Conservation (phyloP, 2,113 vertebrate genomes). For the Cyphomyrus discorhynchus region DNA sequence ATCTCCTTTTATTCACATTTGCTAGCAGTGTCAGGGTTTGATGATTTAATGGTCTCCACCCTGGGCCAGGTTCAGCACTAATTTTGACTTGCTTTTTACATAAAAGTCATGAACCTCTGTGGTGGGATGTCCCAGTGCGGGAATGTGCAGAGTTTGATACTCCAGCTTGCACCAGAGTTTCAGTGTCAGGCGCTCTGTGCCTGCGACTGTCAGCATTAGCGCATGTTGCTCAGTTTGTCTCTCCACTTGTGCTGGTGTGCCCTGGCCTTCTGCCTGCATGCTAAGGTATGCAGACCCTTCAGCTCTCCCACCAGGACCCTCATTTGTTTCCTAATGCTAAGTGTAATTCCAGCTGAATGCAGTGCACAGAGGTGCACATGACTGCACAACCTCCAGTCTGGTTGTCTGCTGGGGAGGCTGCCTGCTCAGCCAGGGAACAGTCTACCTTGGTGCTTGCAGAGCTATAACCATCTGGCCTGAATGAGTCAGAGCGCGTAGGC, state of each 20-base stretch:
- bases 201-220: not conserved
- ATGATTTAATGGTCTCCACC: not conserved
- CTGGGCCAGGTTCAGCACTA: not conserved
- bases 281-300: not conserved
- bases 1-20: not conserved
- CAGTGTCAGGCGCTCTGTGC: not conserved
- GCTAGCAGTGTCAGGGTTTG: not conserved
- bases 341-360: not conserved
- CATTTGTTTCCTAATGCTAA: not conserved
- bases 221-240: not conserved
- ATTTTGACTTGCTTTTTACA: not conserved
- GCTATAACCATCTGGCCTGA: not conserved
- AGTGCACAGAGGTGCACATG: not conserved
- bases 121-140: not conserved
- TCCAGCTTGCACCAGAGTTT: not conserved
- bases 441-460: not conserved
- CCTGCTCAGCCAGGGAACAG: not conserved
- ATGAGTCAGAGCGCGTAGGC: not conserved
- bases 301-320: not conserved
- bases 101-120: not conserved
- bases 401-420: not conserved
- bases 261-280: not conserved
- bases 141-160: not conserved
- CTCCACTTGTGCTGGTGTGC: not conserved
- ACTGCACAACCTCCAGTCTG: not conserved